These are phyloP conservation scores for Anarhynchus alexandrinus DNA, from an alignment of 2,113 vertebrate species.

Conservation along the genomic window DNA sequence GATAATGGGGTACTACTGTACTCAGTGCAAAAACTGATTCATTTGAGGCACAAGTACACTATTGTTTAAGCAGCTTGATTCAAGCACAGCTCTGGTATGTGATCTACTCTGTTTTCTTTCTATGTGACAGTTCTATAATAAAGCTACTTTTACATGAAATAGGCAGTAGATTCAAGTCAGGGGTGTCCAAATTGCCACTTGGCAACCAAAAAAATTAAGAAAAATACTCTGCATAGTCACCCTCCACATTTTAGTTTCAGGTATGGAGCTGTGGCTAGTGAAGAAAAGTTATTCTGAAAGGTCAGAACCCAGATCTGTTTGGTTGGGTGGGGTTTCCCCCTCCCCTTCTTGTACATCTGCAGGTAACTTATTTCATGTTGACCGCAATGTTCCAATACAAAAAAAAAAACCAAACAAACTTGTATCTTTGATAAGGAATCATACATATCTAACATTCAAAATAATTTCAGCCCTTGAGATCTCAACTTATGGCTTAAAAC, in stretches of 20 bases:
- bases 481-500: slow-evolving; percentile 55
- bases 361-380: not conserved
- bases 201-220: not conserved
- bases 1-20: slow-evolving; percentile 59
- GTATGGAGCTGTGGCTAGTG: not conserved
- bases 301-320: not conserved
- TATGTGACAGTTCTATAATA: slow-evolving; percentile 19
- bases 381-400: not conserved
- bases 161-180: slow-evolving; percentile 51
- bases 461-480: slow-evolving; percentile 54
- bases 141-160: slow-evolving; percentile 37
- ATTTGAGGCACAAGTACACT: slow-evolving; percentile 70
- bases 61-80: slow-evolving; percentile 67
- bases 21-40: slow-evolving; percentile 64
- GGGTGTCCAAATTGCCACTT: slow-evolving; percentile 57
- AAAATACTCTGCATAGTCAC: not conserved
- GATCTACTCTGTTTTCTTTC: slow-evolving; percentile 52
- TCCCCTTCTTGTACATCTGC: not conserved
- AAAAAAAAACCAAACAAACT: not conserved
- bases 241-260: not conserved
- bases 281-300: not conserved
- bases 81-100: slow-evolving; percentile 67
- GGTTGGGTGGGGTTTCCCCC: not conserved
- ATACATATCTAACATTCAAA: slow-evolving; percentile 54
- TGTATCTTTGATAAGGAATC: not conserved